Base-by-base conservation (phyloP, 2,113 vertebrate genomes). In the Prionailurus bengalensis region DNA sequence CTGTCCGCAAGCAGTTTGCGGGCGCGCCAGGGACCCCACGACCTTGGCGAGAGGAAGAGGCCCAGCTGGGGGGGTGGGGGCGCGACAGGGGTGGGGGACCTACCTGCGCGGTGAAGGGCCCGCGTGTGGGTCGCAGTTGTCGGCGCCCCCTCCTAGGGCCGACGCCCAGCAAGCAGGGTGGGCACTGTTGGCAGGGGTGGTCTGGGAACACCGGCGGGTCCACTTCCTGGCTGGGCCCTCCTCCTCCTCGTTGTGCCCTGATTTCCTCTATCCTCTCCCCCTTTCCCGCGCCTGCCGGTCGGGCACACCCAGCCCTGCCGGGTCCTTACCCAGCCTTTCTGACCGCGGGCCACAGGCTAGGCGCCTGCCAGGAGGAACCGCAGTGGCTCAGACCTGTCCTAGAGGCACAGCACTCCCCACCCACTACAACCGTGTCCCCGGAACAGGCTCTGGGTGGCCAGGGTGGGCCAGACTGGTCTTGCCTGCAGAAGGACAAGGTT, bases 221-320 rank as follows among this genome's bases (percentile, higher is more conserved):
- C 16, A 29, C 36, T 82, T 71, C 51, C 36, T 2, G 31, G 6
- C 61, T 51, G 3, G 80, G 61, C 39, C 42, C 63, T 36, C 27
- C 63, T 36, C 27, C 65, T 89, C 36, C 51, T 58, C 65, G 23
- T 8, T 48, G 45, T 45, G 93, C n/a, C 53, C 66, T 1, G n/a
- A 65, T 55, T 21, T 51, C 29, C 48, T 48, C 76, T 16, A 21
- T 33, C 48, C 45, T 9, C 71, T 27, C 29, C 4, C 74, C 36
- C 42, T 89, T 68, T 27, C 11, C 76, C 5, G 1, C 12, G 61
- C 78, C 31, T 58, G 25, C 4, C 7, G 9, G 33, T 7, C 10
- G 48, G 84, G 65, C 96, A 90, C 97, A 81, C 61, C 66, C 95
- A 58, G 83, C 66, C 94, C 89, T 91, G 92, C 87, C 66, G 1